Evolutionary conservation across 2,888 invertebrate species (phyloP).

Genomic region (Phragmatobia fuliginosa): DNA sequence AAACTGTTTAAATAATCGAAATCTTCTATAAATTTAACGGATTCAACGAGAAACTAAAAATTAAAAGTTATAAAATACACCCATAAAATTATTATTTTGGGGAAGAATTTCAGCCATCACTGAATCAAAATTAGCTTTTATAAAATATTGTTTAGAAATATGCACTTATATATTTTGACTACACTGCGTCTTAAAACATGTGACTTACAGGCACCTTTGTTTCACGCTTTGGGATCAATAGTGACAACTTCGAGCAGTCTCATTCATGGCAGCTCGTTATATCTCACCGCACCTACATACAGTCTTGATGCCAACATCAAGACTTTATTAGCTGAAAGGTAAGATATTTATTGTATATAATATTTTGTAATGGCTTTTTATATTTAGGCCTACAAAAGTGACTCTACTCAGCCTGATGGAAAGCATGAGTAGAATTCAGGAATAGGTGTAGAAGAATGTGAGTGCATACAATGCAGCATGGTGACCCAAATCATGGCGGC

Average conservation of each 20-base stretch:
- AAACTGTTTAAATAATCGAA: too few relatives aligned
- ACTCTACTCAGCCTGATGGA: too few relatives aligned
- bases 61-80: too few relatives aligned
- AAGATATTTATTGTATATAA: conserved; percentile 20
- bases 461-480: too few relatives aligned
- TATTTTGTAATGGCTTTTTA: too few relatives aligned
- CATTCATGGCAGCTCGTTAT: conserved; percentile 87
- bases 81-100: too few relatives aligned
- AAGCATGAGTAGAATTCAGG: too few relatives aligned
- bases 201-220: conserved; percentile 89
- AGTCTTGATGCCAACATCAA: conserved; percentile 87
- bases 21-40: too few relatives aligned
- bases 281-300: conserved; percentile 88
- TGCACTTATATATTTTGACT: not conserved
- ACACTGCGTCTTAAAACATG: not conserved
- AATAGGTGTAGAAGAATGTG: too few relatives aligned
- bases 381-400: too few relatives aligned
- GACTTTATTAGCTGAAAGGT: conserved; percentile 90
- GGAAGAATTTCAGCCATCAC: not conserved
- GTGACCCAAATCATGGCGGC: too few relatives aligned
- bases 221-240: conserved; percentile 94
- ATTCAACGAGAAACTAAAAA: too few relatives aligned
- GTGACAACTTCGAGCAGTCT: conserved; percentile 87
- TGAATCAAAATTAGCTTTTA: not conserved
- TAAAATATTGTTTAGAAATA: not conserved